A percentile compares a stretch with the other conserved stretches of the same genome.
These are phyloP conservation scores for Fundulus diaphanus DNA, from an alignment of 2,797 vertebrate genomes.

Conservation along the genomic window DNA sequence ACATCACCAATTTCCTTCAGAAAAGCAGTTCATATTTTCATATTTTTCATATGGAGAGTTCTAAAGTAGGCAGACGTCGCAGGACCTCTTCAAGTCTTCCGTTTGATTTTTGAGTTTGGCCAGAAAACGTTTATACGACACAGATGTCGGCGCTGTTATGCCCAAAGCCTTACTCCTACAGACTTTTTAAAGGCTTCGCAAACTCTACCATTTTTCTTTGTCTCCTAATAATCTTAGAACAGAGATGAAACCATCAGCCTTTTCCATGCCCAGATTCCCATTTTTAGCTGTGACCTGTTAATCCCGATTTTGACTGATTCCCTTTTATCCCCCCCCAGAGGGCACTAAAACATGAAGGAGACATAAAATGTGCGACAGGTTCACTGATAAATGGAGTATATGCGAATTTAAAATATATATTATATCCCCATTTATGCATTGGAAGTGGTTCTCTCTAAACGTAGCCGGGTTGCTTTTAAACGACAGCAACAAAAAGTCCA, in stretches of 20 bases:
- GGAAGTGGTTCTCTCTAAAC: background rate
- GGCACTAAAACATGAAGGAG: background rate
- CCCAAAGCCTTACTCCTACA: background rate
- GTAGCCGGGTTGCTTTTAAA: background rate
- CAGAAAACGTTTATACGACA: background rate
- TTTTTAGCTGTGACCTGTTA: background rate
- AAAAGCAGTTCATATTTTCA: background rate
- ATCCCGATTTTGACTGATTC: background rate
- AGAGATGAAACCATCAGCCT: background rate
- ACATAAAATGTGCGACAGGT: background rate
- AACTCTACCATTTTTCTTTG: background rate
- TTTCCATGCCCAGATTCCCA: background rate
- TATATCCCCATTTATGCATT: background rate
- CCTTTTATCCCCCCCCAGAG: background rate
- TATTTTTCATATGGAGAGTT: background rate
- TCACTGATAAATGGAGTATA: background rate
- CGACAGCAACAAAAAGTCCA: background rate
- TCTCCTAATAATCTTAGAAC: background rate
- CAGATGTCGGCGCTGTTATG: background rate
- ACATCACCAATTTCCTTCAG: background rate
- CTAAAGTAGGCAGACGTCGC: background rate
- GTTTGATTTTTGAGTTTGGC: background rate
- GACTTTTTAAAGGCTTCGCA: background rate
- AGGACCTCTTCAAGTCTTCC: background rate
- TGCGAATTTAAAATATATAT: background rate